A percentile compares a stretch with the other conserved stretches of the same genome.
phyloP scores from a whole-genome alignment of 2,888 invertebrate genomes.

The Tiliacea citrago region DNA sequence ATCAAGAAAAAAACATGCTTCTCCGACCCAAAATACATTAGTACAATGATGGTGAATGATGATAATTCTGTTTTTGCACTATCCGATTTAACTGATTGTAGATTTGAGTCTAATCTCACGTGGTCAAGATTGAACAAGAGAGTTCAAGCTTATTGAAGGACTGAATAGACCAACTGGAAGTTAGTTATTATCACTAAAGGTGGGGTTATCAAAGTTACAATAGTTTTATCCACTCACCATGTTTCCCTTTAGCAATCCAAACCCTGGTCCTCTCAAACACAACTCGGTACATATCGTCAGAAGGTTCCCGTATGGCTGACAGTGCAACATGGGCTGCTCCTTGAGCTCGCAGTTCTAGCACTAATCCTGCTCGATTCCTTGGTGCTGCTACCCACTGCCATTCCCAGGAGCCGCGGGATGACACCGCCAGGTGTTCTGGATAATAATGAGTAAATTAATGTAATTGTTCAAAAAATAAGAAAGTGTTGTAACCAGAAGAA shows the following conservation, averaged over 20 bases:
- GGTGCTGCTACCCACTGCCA: constrained; percentile 93
- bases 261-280: constrained; percentile 91
- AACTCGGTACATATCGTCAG: constrained; percentile 92
- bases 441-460: neutral
- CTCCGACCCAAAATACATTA: neutral
- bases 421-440: constrained; percentile 92
- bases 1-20: neutral
- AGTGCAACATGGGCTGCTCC: constrained; percentile 91
- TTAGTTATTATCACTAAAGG: neutral
- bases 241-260: constrained; percentile 92
- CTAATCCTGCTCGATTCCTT: constrained; percentile 91
- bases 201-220: neutral
- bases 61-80: neutral
- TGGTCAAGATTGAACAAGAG: neutral
- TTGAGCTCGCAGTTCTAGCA: constrained; percentile 90
- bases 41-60: neutral
- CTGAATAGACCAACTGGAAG: neutral
- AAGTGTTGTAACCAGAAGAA: neutral
- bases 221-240: constrained; percentile 85
- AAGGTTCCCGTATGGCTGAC: constrained; percentile 89
- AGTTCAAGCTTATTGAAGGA: neutral
- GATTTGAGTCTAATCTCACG: neutral
- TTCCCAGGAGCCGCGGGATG: constrained; percentile 91
- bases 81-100: neutral
- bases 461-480: too few species aligned